Conservation (phyloP, 1,140 invertebrate species). For the Acromyrmex echinatior region DNA sequence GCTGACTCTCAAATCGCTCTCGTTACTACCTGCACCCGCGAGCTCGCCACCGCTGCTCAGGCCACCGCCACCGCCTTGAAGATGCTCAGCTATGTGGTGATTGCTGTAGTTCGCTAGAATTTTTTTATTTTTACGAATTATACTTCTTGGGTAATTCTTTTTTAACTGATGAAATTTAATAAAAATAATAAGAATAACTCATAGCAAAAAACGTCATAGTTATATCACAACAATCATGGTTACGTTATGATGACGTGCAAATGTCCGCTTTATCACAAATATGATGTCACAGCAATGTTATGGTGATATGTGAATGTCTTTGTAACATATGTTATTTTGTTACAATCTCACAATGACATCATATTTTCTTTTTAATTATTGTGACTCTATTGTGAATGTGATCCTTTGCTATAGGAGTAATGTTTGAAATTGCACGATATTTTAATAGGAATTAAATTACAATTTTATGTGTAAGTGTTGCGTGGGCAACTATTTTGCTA, state of each 20-base stretch:
- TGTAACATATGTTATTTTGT: too few relatives aligned
- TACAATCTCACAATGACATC: too few relatives aligned
- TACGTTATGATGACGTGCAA: too few relatives aligned
- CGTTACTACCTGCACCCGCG: slow-evolving; percentile 78
- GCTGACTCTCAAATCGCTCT: slow-evolving; percentile 82
- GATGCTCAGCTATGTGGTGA: slow-evolving; percentile 85
- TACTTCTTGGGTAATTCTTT: neutral
- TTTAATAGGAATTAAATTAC: neutral
- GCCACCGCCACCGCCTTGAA: slow-evolving; percentile 82
- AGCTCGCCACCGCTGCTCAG: slow-evolving; percentile 74
- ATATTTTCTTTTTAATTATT: too few relatives aligned
- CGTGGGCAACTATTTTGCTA: too few relatives aligned
- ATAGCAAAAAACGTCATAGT: too few relatives aligned
- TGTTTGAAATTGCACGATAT: neutral
- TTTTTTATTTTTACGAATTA: neutral
- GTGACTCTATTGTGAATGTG: too few relatives aligned
- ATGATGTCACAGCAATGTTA: too few relatives aligned
- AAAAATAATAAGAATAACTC: neutral
- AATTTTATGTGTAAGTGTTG: neutral
- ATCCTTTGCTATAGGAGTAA: too few relatives aligned
- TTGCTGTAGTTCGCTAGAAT: slow-evolving; percentile 86
- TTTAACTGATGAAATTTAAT: neutral
- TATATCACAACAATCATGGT: too few relatives aligned
- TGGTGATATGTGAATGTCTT: too few relatives aligned
- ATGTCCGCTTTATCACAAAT: too few relatives aligned